These are phyloP conservation scores for Dasypogon diadema DNA, from an alignment of 2,888 invertebrate genomes.

Conservation along the genomic window DNA sequence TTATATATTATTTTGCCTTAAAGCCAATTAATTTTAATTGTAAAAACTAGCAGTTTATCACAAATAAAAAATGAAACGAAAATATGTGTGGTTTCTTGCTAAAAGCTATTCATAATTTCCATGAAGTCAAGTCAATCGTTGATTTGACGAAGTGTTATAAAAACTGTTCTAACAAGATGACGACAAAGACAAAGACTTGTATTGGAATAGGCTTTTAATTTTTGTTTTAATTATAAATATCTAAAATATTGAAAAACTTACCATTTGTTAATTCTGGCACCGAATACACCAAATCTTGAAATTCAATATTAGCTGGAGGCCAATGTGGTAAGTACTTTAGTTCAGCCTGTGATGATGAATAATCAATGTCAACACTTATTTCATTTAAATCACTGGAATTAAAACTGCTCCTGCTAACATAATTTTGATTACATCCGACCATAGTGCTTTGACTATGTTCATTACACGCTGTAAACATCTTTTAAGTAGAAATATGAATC, in stretches of 20 bases:
- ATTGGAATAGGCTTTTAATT: too few relatives aligned
- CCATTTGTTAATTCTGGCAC: slow-evolving; percentile 80
- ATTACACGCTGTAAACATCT: not conserved
- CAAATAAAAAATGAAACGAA: too few relatives aligned
- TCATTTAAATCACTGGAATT: slow-evolving; percentile 47
- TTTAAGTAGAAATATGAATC: not conserved
- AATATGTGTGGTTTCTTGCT: too few relatives aligned
- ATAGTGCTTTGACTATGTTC: not conserved
- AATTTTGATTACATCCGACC: slow-evolving; percentile 8
- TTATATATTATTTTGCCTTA: too few relatives aligned
- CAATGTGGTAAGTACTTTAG: slow-evolving; percentile 75
- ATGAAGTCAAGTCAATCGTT: too few relatives aligned
- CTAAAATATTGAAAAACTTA: slow-evolving; percentile 64
- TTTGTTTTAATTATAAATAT: too few relatives aligned
- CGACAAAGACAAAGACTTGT: too few relatives aligned
- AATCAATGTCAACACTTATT: slow-evolving; percentile 20
- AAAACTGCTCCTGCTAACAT: slow-evolving; percentile 13
- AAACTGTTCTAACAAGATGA: too few relatives aligned
- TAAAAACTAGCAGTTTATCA: too few relatives aligned
- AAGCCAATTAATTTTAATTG: too few relatives aligned
- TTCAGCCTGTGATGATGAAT: slow-evolving; percentile 57
- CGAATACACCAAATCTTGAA: slow-evolving; percentile 84
- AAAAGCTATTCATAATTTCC: too few relatives aligned
- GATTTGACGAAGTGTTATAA: too few relatives aligned
- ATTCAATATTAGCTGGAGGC: slow-evolving; percentile 84